Evolutionary conservation across 2,888 invertebrate species (phyloP), one percentile per base, ranked within the genome.

Genomic region (Acrocera orbiculus): DNA sequence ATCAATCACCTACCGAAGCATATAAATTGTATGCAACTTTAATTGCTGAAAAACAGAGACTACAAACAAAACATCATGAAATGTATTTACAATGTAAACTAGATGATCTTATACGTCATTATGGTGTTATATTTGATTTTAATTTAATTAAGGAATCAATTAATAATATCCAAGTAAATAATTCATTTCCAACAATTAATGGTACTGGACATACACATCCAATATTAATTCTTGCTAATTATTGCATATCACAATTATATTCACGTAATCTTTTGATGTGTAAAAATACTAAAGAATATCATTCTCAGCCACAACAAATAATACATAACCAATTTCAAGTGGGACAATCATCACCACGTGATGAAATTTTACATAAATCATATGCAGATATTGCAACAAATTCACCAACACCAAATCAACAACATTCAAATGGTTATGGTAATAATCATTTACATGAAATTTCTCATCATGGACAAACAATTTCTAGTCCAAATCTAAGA

Each of bases 191-290:
- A 24, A 40, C 43, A 16, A 35, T 40, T 15, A 45, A 42, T 23
- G 44, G 42, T 11, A 31, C 40, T 22, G 61, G 64, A 6, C 66
- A 69, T 40, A 71, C 73, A 45, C 76, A 78, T 50, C 76, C 77
- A 5, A 69, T 77, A 26, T 59, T 79, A 42, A 70, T 79, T 49
- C 63, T 80, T 40, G 76, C 76, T 34, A 80, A 80, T 53, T 79
- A 78, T 52, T 80, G 79, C 56, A 73, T 76, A 67, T 74, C 75
- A 13, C 76, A 75, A 51, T 54, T 78, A 39, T 76, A 74, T 53
- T 70, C 73, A 37, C 65, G 75, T 27, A 72, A 73, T 48, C 65
- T 73, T 19, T 53, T 73, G 15, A 44, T 49, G 13, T 43, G 47
- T 16, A 52, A 52, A 30, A 51, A 52, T 15, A 47, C 50, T n/a